Percentiles rank a stretch among this genome's conserved stretches.
Conservation (phyloP, 1,140 invertebrate genomes). For the Megalonaias nervosa region DNA sequence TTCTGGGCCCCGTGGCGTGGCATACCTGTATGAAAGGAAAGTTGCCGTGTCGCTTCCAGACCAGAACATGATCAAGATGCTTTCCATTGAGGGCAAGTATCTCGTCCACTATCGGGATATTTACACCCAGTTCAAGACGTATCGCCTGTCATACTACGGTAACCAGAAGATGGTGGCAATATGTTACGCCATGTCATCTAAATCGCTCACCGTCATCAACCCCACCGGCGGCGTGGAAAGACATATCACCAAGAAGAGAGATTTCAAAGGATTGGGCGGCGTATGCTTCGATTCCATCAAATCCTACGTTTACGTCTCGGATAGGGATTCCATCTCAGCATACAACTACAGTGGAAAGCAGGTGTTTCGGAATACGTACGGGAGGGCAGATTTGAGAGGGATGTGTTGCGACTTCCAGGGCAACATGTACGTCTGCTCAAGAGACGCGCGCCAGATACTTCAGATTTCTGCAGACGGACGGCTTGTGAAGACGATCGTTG, state of each 20-base stretch:
- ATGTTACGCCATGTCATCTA: constrained; percentile 24
- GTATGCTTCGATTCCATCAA: constrained; percentile 28
- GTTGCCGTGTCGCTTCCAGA: constrained; percentile 33
- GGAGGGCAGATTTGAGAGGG: constrained; percentile 26
- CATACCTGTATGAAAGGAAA: constrained; percentile 23
- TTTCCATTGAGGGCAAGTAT: constrained; percentile 30
- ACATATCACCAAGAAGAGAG: constrained; percentile 27
- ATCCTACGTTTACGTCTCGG: constrained; percentile 34
- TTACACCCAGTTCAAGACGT: constrained; percentile 28
- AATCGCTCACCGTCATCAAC: constrained; percentile 23
- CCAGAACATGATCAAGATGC: constrained; percentile 28
- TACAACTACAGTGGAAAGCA: constrained; percentile 31
- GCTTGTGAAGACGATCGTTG: constrained; percentile 28
- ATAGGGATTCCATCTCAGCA: constrained; percentile 25
- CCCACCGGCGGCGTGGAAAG: constrained; percentile 26
- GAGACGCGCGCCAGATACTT: constrained; percentile 26
- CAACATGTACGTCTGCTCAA: constrained; percentile 34
- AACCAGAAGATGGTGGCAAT: constrained; percentile 28
- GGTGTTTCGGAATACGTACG: constrained; percentile 33
- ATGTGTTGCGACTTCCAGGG: constrained; percentile 34
- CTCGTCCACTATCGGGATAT: constrained; percentile 20
- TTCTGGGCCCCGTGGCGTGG: constrained; percentile 23
- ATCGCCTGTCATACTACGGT: constrained; percentile 22
- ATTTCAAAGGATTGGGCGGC: constrained; percentile 33
- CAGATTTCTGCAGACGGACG: constrained; percentile 30